phyloP scores from a whole-genome alignment of 1,140 invertebrate species.

The Heterodera carotae region DNA sequence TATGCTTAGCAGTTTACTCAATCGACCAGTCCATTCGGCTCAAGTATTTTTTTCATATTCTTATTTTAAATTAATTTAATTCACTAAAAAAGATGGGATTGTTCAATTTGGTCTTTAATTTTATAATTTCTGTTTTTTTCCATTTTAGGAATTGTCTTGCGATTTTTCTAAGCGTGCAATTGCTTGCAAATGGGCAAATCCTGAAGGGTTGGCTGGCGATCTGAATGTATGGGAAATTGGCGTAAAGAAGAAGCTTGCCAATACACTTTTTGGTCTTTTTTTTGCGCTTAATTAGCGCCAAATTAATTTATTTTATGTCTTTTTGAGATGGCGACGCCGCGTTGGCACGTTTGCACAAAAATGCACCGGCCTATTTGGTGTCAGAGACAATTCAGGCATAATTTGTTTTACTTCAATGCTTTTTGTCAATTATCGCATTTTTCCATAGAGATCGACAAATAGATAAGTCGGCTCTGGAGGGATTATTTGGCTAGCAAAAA shows the following conservation, averaged over 20 bases:
- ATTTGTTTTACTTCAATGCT: too few relatives aligned
- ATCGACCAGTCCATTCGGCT: slow-evolving; percentile 53
- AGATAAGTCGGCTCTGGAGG: too few relatives aligned
- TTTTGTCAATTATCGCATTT: too few relatives aligned
- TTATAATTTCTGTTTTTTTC: slow-evolving; percentile 17
- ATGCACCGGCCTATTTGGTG: slow-evolving; percentile 48
- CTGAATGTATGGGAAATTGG: slow-evolving; percentile 57
- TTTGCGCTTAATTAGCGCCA: slow-evolving; percentile 30
- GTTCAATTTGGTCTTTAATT: too few relatives aligned
- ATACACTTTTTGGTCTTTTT: slow-evolving; percentile 9
- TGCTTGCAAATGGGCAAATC: slow-evolving; percentile 57
- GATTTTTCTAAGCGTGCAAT: slow-evolving; percentile 57
- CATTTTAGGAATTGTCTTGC: slow-evolving; percentile 57
- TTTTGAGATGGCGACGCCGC: slow-evolving; percentile 56
- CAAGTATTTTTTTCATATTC: slow-evolving; percentile 34
- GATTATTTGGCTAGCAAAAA: too few relatives aligned
- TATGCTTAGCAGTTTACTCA: slow-evolving; percentile 50
- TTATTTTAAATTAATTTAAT: slow-evolving; percentile 24
- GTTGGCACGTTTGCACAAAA: slow-evolving; percentile 48
- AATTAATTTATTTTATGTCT: slow-evolving; percentile 41
- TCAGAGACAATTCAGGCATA: slow-evolving; percentile 60
- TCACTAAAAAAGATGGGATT: too few relatives aligned
- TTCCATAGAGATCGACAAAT: too few relatives aligned
- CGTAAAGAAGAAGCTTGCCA: slow-evolving; percentile 49
- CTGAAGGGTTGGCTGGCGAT: slow-evolving; percentile 43